These are phyloP conservation scores for Symphodus melops DNA, from an alignment of 2,113 vertebrate species.

Conservation along the genomic window DNA sequence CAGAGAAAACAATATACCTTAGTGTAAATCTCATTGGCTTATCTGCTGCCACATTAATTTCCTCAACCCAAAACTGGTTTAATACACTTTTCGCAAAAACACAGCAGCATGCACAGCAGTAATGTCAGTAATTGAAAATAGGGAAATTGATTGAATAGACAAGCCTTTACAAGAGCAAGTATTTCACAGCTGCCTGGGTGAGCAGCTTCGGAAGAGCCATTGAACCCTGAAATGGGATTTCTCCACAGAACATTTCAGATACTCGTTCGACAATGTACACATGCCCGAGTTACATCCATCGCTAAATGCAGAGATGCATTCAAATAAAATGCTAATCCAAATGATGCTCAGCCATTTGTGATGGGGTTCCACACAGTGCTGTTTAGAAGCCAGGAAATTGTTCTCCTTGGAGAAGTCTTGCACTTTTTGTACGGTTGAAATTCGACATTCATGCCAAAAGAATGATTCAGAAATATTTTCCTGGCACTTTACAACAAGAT, in stretches of 20 bases:
- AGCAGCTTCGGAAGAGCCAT: slow-evolving; percentile 67
- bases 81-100: slow-evolving; percentile 38
- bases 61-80: slow-evolving; percentile 33
- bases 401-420: background rate
- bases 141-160: slow-evolving; percentile 79
- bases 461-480: slow-evolving; percentile 38
- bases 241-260: slow-evolving; percentile 73
- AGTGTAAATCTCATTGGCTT: slow-evolving; percentile 11
- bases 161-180: slow-evolving; percentile 68
- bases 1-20: background rate
- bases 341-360: slow-evolving; percentile 21
- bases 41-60: slow-evolving; percentile 16
- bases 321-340: slow-evolving; percentile 59
- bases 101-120: slow-evolving; percentile 49
- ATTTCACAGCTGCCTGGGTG: slow-evolving; percentile 70
- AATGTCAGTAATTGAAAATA: slow-evolving; percentile 75
- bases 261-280: slow-evolving; percentile 64
- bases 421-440: slow-evolving; percentile 27
- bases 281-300: slow-evolving; percentile 53
- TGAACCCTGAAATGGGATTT: slow-evolving; percentile 83
- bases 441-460: slow-evolving; percentile 5
- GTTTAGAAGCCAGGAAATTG: too few species aligned
- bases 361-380: too few species aligned
- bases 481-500: background rate
- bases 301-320: slow-evolving; percentile 58